Evolutionary conservation across 92 coral and sea anemone genomes (phyloP), one percentile per base, ranked within the genome.

Genomic region (Desmophyllum pertusum): DNA sequence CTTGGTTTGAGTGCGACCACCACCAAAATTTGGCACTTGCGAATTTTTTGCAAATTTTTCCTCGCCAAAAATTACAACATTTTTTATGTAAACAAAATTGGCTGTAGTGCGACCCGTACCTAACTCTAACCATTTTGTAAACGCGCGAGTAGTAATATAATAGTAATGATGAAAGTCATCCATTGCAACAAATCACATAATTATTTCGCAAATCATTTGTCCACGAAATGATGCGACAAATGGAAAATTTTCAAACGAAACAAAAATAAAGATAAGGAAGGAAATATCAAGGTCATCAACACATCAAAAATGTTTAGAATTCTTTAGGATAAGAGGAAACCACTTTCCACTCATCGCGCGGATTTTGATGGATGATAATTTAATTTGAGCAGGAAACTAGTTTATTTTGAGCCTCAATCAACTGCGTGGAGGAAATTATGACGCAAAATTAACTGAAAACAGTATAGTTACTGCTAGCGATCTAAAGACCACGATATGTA

Each of bases 301-400:
- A 38, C 50, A 30, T 55, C 80, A 51, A 38, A 36, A 51, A 69
- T 81, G 33, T n/a, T 65, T 80, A 17, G 33, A 38, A 80, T 65
- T 67, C 75, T 14, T 51, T 6, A 35, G 53, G 35, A 36, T 64
- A 66, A 51, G 42, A n/a, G 21, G n/a, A 18, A 36, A 38, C 68
- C 51, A 70, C 42, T 46, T 23, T 46, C 77, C 67, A 36, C 61
- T 81, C 68, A 81, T 43, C 59, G 29, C 50, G 27, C 21, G 68
- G 48, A 71, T 72, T 81, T 55, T 81, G 85, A 81, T 81, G 50
- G 57, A 81, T 81, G 55, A n/a, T 72, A 52, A n/a, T 81, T 81
- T 81, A 38, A 81, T 71, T 53, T 23, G 18, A n/a, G 41, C 41
- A 70, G 78, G 85, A 52, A 71, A 51, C 68, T 21, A 36, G 37